phyloP scores from a whole-genome alignment of 2,797 vertebrate species.

The Typhlichthys subterraneus region DNA sequence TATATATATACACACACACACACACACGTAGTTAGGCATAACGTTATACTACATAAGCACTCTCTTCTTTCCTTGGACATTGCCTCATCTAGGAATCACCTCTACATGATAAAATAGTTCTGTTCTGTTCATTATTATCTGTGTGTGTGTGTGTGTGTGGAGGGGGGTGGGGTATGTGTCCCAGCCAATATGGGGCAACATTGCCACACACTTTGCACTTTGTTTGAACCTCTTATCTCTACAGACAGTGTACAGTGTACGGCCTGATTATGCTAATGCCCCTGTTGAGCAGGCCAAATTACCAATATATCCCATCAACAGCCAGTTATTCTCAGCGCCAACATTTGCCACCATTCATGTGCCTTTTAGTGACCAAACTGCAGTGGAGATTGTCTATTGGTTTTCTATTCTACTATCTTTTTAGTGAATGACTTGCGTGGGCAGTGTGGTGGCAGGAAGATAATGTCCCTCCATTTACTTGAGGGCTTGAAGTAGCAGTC shows the following conservation, averaged over 20 bases:
- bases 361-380: conserved; percentile 30
- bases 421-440: conserved; percentile 24
- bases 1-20: too few species aligned
- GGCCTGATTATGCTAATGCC: conserved; percentile 31
- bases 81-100: conserved; percentile 10
- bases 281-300: conserved; percentile 26
- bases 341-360: conserved; percentile 22
- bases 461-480: conserved; percentile 23
- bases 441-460: background rate
- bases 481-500: conserved; percentile 37
- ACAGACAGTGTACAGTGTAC: conserved; percentile 32
- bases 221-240: conserved; percentile 36
- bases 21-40: too few species aligned
- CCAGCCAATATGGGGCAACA: conserved; percentile 9
- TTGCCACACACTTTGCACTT: conserved; percentile 4
- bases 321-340: conserved; percentile 31
- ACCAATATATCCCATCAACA: conserved; percentile 23
- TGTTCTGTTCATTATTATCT: conserved; percentile 12
- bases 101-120: conserved; percentile 25
- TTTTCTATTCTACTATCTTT: conserved; percentile 21
- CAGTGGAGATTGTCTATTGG: conserved; percentile 18
- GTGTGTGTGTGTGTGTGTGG: conserved; percentile 2
- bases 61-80: background rate
- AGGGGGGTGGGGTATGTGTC: background rate
- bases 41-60: background rate